Percentiles rank a stretch among this genome's conserved stretches.
phyloP scores from a whole-genome alignment of 2,888 invertebrate genomes.

The Nemotelus pantherinus region DNA sequence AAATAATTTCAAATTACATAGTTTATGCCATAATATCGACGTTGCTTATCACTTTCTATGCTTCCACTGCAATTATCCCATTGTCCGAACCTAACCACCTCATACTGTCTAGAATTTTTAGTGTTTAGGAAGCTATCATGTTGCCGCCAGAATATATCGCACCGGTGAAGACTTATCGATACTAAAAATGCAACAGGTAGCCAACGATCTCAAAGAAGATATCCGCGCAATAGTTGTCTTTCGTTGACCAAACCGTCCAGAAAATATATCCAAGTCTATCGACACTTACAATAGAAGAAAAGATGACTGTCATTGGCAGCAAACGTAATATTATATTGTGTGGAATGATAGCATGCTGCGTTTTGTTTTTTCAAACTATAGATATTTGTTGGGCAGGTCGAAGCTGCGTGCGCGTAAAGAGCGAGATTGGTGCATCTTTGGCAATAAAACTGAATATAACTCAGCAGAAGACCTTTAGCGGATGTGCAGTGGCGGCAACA shows the following conservation, averaged over 20 bases:
- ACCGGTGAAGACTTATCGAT: slow-evolving; percentile 40
- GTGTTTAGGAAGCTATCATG: slow-evolving; percentile 14
- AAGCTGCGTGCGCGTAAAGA: slow-evolving; percentile 37
- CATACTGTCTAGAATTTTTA: not conserved
- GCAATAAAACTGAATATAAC: slow-evolving; percentile 43
- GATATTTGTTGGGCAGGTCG: not conserved
- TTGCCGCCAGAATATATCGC: slow-evolving; percentile 32
- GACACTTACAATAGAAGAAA: slow-evolving; percentile 40
- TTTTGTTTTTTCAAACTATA: slow-evolving; percentile 7
- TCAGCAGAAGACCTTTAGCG: slow-evolving; percentile 27
- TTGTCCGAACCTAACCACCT: not conserved
- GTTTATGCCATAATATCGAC: no score
- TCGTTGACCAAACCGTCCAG: not conserved
- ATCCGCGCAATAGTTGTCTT: slow-evolving; percentile 15
- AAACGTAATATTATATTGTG: slow-evolving; percentile 32
- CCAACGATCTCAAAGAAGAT: slow-evolving; percentile 29
- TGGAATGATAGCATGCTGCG: slow-evolving; percentile 19
- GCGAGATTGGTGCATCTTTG: slow-evolving; percentile 41
- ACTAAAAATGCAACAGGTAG: slow-evolving; percentile 43
- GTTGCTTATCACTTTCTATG: no score
- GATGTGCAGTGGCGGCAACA: slow-evolving; percentile 16
- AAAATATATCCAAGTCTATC: slow-evolving; percentile 30
- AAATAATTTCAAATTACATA: no score
- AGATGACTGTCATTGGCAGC: slow-evolving; percentile 40
- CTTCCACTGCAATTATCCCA: not conserved